A percentile compares a stretch with the other conserved stretches of the same genome.
phyloP scores from a whole-genome alignment of 1,140 invertebrate species.

The Uloborus diversus region DNA sequence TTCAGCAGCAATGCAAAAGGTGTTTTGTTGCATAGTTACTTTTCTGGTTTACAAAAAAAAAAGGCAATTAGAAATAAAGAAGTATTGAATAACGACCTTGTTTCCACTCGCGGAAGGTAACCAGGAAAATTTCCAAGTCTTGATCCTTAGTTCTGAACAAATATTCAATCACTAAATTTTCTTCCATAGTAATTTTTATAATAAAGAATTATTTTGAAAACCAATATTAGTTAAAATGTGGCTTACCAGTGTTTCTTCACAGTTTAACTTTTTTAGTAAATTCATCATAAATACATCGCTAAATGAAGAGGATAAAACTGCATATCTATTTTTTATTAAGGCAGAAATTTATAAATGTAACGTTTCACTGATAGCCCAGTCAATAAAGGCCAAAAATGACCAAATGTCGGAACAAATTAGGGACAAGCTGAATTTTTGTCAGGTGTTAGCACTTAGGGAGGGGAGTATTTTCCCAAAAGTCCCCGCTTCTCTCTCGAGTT shows the following conservation, averaged over 20 bases:
- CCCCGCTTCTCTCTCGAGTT: too few species aligned
- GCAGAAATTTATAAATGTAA: neutral
- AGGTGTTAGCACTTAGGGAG: too few species aligned
- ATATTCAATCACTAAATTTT: neutral
- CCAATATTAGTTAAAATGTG: too few species aligned
- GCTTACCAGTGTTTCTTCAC: neutral
- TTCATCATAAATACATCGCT: neutral
- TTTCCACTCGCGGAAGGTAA: neutral
- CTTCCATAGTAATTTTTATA: neutral
- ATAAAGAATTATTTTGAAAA: neutral
- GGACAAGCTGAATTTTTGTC: too few species aligned
- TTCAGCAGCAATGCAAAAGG: neutral
- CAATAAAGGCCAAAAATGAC: too few species aligned
- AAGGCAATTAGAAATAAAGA: neutral
- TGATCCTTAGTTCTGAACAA: too few species aligned
- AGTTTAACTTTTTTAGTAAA: neutral
- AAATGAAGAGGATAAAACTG: conserved; percentile 1
- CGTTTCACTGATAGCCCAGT: too few species aligned
- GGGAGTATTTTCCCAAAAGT: too few species aligned
- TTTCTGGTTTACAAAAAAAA: neutral
- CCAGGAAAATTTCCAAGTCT: neutral
- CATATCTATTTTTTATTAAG: neutral
- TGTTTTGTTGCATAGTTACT: too few species aligned
- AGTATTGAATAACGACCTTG: neutral
- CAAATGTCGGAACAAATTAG: too few species aligned